phyloP scores from a whole-genome alignment of 2,888 invertebrate genomes.

The Pantelozetes paolii region DNA sequence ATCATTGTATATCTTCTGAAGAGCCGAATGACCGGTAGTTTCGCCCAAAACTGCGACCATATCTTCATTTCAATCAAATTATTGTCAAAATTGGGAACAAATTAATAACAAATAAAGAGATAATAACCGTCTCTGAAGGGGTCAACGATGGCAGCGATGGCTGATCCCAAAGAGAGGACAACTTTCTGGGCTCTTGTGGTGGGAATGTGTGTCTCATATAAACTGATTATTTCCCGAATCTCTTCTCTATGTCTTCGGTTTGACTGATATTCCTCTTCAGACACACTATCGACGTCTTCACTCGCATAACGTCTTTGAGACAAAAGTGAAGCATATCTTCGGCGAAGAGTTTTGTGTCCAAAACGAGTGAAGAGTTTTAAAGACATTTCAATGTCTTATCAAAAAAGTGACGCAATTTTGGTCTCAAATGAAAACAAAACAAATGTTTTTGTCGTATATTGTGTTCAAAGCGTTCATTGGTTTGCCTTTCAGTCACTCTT shows the following conservation, averaged over 20 bases:
- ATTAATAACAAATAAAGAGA: neutral
- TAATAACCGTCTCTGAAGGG: constrained; percentile 63
- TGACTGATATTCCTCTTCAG: too few relatives aligned
- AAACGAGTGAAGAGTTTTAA: too few relatives aligned
- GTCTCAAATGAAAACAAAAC: too few relatives aligned
- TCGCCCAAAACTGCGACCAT: constrained; percentile 94
- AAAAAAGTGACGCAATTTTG: too few relatives aligned
- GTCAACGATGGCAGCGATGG: constrained; percentile 71
- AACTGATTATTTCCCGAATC: neutral
- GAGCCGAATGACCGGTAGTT: constrained; percentile 70
- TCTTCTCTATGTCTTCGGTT: neutral
- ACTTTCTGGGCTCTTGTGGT: constrained; percentile 65
- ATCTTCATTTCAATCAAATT: constrained; percentile 57
- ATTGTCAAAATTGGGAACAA: neutral
- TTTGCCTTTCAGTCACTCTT: neutral
- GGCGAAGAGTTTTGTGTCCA: neutral
- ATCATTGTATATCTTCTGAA: constrained; percentile 65
- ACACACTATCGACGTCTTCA: neutral
- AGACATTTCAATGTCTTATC: too few relatives aligned
- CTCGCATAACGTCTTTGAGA: neutral
- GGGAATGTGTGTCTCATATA: constrained; percentile 53
- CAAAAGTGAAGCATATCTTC: neutral
- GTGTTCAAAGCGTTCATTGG: neutral
- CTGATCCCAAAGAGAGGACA: constrained; percentile 79
- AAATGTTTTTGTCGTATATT: neutral